Evolutionary conservation across 2,888 invertebrate genomes (phyloP).

Genomic region (Diabrotica balteata): DNA sequence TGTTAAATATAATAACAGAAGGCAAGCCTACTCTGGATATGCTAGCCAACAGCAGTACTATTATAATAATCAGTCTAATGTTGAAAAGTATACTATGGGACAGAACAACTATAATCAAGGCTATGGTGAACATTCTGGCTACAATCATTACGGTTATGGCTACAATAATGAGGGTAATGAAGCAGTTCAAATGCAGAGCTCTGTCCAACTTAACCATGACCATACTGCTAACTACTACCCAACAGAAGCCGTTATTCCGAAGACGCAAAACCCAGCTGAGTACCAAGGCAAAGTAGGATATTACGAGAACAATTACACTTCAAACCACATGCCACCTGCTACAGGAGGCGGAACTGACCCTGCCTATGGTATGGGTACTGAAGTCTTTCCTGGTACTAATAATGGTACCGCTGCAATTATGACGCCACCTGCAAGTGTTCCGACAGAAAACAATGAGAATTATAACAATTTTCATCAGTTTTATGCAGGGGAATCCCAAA

Average conservation of each 20-base stretch:
- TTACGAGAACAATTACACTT: slow-evolving; percentile 65
- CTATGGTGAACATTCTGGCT: slow-evolving; percentile 53
- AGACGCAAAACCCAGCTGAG: slow-evolving; percentile 49
- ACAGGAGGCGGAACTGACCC: slow-evolving; percentile 56
- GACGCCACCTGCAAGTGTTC: slow-evolving; percentile 67
- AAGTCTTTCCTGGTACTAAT: slow-evolving; percentile 59
- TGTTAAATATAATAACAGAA: slow-evolving; percentile 46
- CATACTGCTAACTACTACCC: slow-evolving; percentile 52
- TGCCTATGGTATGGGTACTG: slow-evolving; percentile 60
- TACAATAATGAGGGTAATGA: slow-evolving; percentile 54
- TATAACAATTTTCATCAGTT: slow-evolving; percentile 77
- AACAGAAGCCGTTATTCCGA: slow-evolving; percentile 53
- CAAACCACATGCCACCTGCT: slow-evolving; percentile 49
- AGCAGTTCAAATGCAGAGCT: slow-evolving; percentile 49
- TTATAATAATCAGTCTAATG: slow-evolving; percentile 62
- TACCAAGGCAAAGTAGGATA: slow-evolving; percentile 60
- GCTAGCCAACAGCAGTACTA: slow-evolving; percentile 63
- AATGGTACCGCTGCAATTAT: slow-evolving; percentile 64
- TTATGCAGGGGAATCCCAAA: slow-evolving; percentile 64
- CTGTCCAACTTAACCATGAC: slow-evolving; percentile 51
- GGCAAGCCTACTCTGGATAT: slow-evolving; percentile 57
- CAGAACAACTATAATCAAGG: slow-evolving; percentile 54
- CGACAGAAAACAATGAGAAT: slow-evolving; percentile 69
- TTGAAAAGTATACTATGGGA: slow-evolving; percentile 49
- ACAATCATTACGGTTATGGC: slow-evolving; percentile 57